phyloP scores from a whole-genome alignment of 2,888 invertebrate species.

The Pharmacophagus antenor region DNA sequence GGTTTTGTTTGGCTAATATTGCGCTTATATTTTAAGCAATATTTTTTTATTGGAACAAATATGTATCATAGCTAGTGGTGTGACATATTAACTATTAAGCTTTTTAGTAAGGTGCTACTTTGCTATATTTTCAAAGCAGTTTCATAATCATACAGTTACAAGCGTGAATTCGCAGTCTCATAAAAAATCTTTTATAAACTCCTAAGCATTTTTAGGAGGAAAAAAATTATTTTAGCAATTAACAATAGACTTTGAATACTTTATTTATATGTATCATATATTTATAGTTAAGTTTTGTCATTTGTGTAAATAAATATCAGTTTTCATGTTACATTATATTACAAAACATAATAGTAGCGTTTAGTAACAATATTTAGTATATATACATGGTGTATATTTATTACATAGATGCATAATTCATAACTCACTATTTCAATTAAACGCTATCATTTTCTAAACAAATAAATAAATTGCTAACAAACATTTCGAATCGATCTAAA shows the following conservation, averaged over 20 bases:
- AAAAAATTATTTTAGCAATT: too few relatives aligned
- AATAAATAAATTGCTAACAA: background rate
- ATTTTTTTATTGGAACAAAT: too few relatives aligned
- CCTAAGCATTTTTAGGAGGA: too few relatives aligned
- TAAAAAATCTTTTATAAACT: too few relatives aligned
- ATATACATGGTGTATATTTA: background rate
- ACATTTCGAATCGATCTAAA: slow-evolving; percentile 2
- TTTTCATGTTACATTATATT: background rate
- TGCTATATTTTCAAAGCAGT: background rate
- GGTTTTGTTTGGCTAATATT: too few relatives aligned
- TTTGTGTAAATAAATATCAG: background rate
- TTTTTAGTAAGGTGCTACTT: too few relatives aligned
- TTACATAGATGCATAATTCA: background rate
- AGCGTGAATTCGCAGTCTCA: too few relatives aligned
- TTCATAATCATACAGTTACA: background rate
- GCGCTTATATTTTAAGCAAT: too few relatives aligned
- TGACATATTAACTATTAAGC: too few relatives aligned
- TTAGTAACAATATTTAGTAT: background rate
- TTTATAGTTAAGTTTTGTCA: background rate
- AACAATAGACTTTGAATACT: too few relatives aligned
- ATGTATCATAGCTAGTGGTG: too few relatives aligned
- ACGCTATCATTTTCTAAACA: background rate
- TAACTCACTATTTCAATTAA: background rate
- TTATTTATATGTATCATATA: background rate
- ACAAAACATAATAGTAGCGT: too few relatives aligned